Evolutionary conservation across 2,888 invertebrate genomes (phyloP), one percentile per base, ranked within the genome.

Genomic region (Troglohyphantes excavatus): DNA sequence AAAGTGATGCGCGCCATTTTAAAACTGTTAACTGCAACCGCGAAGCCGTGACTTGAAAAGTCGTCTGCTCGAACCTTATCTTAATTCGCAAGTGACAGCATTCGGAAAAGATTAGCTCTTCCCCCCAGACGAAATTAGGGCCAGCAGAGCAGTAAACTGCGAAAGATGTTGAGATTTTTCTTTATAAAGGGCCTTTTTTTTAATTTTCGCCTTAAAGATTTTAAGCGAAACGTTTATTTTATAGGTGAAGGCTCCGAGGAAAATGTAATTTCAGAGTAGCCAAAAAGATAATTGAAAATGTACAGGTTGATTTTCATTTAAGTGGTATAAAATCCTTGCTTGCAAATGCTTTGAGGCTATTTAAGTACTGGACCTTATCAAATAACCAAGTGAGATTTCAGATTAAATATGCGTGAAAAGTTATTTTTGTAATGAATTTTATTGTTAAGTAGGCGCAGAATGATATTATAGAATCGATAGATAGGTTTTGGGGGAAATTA

Each of bases 81-180:
- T 78, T 43, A 65, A 43, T 75, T 59, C 61, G 19, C 75, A 33
- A 27, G 78, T 78, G 78, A 78, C 78, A 78, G 63, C 72, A 21
- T 23, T 78, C 78, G 65, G 23, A n/a, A 43, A 19, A 78, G 78
- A 78, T 78, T 26, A 78, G 65, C 53, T 53, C 17, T 39, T 63
- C 76, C 39, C 43, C 21, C 19, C 9, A 21, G 65, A 65, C 78
- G 70, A 82, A 82, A 82, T 70, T 70, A 82, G 61, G 82, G 70
- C 70, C 70, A 82, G 6, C 82, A 29, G 59, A 70, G 82, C 82
- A 33, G 70, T 59, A 68, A 82, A 70, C 70, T 82, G 78, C 39
- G 26, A 17, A 63, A 65, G 43, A 61, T 13, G 61, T 9, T 1
- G 75, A 70, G 26, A 46, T 72, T 72, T 72, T 46, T 46, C 26